Percentiles rank a stretch among this genome's conserved stretches.
Conservation (phyloP, 2,113 vertebrate species). For the Aldabrachelys gigantea region DNA sequence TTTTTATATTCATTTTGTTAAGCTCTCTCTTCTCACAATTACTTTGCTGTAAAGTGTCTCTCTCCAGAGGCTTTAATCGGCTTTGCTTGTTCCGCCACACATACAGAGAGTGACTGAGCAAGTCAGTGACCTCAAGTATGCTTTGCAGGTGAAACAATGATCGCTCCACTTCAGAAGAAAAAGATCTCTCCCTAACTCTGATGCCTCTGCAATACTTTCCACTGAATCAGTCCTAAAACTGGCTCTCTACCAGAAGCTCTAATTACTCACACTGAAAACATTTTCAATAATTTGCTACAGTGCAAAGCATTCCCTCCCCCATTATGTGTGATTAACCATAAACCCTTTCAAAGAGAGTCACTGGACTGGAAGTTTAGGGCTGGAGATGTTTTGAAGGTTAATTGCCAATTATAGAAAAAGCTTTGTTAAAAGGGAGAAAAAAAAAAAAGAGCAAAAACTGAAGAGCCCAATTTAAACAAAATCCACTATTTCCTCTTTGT, state of each 20-base stretch:
- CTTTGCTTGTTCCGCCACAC: background rate
- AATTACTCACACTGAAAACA: constrained; percentile 30
- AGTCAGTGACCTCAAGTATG: background rate
- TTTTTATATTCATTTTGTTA: constrained; percentile 9
- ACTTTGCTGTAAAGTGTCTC: background rate
- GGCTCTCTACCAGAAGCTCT: background rate
- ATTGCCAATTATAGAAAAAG: constrained; percentile 55
- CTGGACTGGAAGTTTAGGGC: background rate
- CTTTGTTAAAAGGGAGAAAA: background rate
- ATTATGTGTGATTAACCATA: background rate
- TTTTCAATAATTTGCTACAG: background rate
- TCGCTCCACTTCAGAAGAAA: background rate
- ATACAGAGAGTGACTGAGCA: background rate
- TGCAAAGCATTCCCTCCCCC: background rate
- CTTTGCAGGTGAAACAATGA: background rate
- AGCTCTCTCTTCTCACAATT: background rate
- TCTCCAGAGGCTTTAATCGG: background rate
- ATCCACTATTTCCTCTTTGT: background rate
- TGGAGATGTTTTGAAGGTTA: constrained; percentile 42
- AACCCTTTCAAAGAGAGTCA: background rate
- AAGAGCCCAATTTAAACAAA: background rate
- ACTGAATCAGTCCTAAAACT: background rate
- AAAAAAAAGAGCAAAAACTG: background rate
- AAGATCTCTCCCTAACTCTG: background rate
- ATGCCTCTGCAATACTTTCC: background rate